These are phyloP conservation scores for Eupithecia vulgata DNA, from an alignment of 2,888 invertebrate species.

Conservation along the genomic window DNA sequence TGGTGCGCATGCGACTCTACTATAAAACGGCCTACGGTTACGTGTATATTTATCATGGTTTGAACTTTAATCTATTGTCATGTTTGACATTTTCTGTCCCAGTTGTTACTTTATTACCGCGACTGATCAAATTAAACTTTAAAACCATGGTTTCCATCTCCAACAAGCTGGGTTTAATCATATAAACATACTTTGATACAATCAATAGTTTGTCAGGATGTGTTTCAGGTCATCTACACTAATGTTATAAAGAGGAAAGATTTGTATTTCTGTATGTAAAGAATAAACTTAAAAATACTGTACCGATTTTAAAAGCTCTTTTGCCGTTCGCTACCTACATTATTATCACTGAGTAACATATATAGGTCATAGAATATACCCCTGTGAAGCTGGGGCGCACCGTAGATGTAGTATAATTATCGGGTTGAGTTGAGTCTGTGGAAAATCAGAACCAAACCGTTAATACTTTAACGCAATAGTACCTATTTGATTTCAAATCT, in stretches of 20 bases:
- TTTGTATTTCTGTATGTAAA: too few relatives aligned
- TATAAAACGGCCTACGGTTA: neutral
- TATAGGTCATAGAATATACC: too few relatives aligned
- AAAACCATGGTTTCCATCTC: slow-evolving; percentile 8
- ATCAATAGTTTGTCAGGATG: neutral
- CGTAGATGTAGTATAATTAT: neutral
- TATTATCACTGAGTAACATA: too few relatives aligned
- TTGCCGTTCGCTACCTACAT: too few relatives aligned
- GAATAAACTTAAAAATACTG: too few relatives aligned
- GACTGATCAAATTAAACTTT: slow-evolving; percentile 18
- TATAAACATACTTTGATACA: neutral
- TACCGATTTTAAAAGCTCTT: too few relatives aligned
- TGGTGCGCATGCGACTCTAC: slow-evolving; percentile 13
- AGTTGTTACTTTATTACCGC: slow-evolving; percentile 27
- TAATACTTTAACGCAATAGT: neutral
- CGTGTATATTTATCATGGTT: slow-evolving; percentile 5
- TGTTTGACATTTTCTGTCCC: slow-evolving; percentile 34
- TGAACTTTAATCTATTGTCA: slow-evolving; percentile 29
- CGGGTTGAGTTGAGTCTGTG: neutral
- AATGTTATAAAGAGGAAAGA: too few relatives aligned
- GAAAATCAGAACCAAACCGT: neutral
- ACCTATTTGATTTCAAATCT: neutral
- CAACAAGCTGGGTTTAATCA: neutral
- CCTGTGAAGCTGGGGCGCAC: too few relatives aligned
- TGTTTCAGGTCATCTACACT: neutral